Conservation (phyloP, 2,113 vertebrate species). For the Setophaga petechia region DNA sequence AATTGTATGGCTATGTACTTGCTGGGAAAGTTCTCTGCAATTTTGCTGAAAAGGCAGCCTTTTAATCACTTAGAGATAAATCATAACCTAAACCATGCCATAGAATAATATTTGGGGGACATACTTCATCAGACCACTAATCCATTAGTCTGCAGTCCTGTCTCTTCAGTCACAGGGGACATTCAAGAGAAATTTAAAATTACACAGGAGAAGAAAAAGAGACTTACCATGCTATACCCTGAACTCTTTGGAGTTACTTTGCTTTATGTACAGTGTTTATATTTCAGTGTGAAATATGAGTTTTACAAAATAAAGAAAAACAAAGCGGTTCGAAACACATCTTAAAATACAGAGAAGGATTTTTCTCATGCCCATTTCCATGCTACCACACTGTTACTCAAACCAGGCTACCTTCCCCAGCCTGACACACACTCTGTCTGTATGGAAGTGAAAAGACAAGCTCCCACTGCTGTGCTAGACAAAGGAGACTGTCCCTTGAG, state of each 20-base stretch:
- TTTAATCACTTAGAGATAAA: neutral
- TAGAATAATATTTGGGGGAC: neutral
- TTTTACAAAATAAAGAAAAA: neutral
- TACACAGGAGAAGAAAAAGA: neutral
- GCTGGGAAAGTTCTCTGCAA: neutral
- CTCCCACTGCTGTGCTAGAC: accelerated
- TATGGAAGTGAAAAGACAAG: accelerated
- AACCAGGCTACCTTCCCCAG: neutral
- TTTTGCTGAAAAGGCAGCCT: neutral
- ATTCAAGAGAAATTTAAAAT: neutral
- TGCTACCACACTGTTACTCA: accelerated
- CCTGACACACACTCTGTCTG: neutral
- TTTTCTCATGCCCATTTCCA: neutral
- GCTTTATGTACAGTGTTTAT: neutral
- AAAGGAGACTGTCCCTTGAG: accelerated
- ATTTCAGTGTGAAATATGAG: neutral
- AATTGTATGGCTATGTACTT: neutral
- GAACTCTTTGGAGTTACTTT: neutral
- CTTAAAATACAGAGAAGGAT: neutral
- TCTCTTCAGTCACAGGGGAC: neutral
- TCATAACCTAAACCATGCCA: neutral
- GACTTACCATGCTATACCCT: neutral
- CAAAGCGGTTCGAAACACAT: neutral
- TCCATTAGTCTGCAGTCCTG: neutral
- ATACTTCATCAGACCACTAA: neutral